phyloP scores from a whole-genome alignment of 1,140 invertebrate genomes.

The Notospermus geniculatus region DNA sequence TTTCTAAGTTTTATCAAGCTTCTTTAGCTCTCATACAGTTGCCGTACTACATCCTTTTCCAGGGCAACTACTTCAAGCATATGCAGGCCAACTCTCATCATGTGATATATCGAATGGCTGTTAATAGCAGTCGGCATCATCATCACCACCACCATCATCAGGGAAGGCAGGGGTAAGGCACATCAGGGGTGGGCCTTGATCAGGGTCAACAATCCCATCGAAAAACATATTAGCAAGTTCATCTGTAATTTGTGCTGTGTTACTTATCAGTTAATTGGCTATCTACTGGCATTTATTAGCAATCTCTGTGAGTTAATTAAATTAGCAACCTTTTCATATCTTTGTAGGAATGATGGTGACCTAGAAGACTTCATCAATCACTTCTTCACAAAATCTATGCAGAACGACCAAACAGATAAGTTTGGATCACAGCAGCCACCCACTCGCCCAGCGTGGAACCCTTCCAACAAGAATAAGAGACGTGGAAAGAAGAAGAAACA shows the following conservation, averaged over 20 bases:
- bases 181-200: no score
- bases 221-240: not conserved
- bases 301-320: not conserved
- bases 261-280: not conserved
- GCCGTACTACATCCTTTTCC: constrained; percentile 24
- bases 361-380: constrained; percentile 66
- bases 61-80: constrained; percentile 56
- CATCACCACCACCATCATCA: constrained; percentile 46
- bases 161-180: not conserved
- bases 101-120: constrained; percentile 88
- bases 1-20: not conserved
- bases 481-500: constrained; percentile 36
- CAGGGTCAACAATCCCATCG: not conserved
- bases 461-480: constrained; percentile 80
- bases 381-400: constrained; percentile 57
- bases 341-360: constrained; percentile 61
- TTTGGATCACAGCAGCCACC: constrained; percentile 21
- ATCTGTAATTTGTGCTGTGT: not conserved
- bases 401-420: constrained; percentile 24
- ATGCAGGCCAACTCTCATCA: constrained; percentile 78
- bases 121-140: constrained; percentile 60
- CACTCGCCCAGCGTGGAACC: constrained; percentile 56
- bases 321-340: constrained; percentile 4
- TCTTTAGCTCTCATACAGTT: not conserved
- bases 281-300: not conserved